Conservation (phyloP, 2,888 invertebrate genomes). For the Folsomia manolachei region DNA sequence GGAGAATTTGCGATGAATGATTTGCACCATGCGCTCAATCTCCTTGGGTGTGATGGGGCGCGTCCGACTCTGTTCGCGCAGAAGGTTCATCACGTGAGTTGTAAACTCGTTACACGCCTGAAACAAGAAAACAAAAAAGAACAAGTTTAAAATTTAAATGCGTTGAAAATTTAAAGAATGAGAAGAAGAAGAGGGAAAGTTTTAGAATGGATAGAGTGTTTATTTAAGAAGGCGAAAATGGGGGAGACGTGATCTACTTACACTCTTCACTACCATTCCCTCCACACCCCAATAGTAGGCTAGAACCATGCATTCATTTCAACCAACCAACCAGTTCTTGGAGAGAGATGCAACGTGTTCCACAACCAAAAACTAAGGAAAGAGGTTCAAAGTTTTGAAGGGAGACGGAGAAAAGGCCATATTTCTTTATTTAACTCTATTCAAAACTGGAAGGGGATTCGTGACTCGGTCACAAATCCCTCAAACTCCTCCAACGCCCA, state of each 20-base stretch:
- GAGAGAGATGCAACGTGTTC: background rate
- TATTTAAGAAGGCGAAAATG: constrained; percentile 6
- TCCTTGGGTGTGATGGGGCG: constrained; percentile 97
- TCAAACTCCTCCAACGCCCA: background rate
- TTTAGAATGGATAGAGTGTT: constrained; percentile 4
- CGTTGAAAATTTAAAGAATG: background rate
- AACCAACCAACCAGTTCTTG: no score
- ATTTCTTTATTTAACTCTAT: constrained; percentile 10
- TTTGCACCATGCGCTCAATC: constrained; percentile 98
- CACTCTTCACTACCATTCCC: no score
- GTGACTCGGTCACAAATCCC: constrained; percentile 7
- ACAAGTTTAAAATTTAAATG: background rate
- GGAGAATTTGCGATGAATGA: constrained; percentile 97
- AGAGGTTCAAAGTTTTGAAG: no score
- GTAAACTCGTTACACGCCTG: constrained; percentile 99
- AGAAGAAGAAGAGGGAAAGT: background rate
- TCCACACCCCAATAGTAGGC: no score
- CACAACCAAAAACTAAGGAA: no score
- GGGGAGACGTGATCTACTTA: background rate
- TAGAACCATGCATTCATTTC: no score
- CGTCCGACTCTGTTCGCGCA: constrained; percentile 94
- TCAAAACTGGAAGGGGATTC: background rate
- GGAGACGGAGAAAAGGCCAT: constrained; percentile 2
- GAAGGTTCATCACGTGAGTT: constrained; percentile 98
- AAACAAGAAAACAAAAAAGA: constrained; percentile 34